Evolutionary conservation across 2,797 vertebrate genomes (phyloP), one percentile per base, ranked within the genome.

Genomic region (Loriculus beryllinus): DNA sequence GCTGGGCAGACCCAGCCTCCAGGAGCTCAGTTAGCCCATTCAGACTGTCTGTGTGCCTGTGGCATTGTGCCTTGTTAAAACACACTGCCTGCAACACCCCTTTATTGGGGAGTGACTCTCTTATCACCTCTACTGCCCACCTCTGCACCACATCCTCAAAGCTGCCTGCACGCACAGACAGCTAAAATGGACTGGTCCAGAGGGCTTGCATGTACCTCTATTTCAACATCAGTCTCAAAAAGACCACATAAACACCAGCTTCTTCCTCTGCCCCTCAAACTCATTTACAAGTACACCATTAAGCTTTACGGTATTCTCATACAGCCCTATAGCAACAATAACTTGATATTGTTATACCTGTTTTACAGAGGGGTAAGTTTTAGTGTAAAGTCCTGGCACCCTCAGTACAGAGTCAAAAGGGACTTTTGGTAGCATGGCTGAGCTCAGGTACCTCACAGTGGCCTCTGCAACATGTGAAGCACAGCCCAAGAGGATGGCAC

Each of bases 11-110:
- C 19, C 35, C 70, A 6, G n/a, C 25, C 85, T 8, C 45, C 0
- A 1, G 83, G 82, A 93, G 88, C 60, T 68, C 47, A n/a, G 76
- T 29, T 0, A 21, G 40, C 35, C 39, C 5, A 1, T 19, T 82
- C 71, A 52, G 45, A 35, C 4, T 1, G 4, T 6, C 31, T 25
- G 6, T 7, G 47, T 11, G 26, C 59, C 52, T n/a, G 63, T 6
- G 10, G 52, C 28, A 47, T 7, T 0, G 0, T 0, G 1, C 62
- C 35, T 60, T 9, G 33, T 9, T 48, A 57, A 39, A 65, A 68
- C 47, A 33, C 7, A 3, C 43, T 31, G 56, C 33, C 60, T 12
- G 40, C 0, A 2, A 35, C 1, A 42, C 14, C 37, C 62, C 56
- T 12, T 22, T 20, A 2, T 39, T 15, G 31, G 23, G 35, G 23